Conservation (phyloP, 1,140 invertebrate species). For the Triops cancriformis region DNA sequence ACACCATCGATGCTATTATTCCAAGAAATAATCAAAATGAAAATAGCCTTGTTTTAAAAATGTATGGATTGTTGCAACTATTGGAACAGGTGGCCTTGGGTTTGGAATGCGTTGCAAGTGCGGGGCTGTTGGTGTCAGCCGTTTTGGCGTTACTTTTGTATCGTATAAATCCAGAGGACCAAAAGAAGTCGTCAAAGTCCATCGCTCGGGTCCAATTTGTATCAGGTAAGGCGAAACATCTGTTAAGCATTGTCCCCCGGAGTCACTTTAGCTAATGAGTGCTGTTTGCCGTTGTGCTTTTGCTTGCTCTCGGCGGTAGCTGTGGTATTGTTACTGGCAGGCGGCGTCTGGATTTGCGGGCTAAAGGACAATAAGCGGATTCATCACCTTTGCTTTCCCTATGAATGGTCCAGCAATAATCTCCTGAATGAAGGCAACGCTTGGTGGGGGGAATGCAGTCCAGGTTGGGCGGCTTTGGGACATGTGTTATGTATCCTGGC, state of each 20-base stretch:
- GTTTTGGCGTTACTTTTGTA: not conserved
- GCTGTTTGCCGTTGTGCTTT: not conserved
- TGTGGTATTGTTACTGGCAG: not conserved
- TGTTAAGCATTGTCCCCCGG: not conserved
- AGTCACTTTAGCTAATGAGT: not conserved
- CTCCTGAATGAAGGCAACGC: not conserved
- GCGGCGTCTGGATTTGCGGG: not conserved
- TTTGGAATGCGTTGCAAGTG: not conserved
- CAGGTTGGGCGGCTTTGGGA: slow-evolving; percentile 12
- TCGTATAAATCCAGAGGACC: not conserved
- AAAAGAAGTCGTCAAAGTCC: not conserved
- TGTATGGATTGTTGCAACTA: no score
- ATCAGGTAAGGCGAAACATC: not conserved
- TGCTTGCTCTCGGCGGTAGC: not conserved
- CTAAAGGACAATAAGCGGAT: not conserved
- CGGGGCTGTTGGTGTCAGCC: not conserved
- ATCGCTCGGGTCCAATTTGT: not conserved
- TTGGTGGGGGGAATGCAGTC: slow-evolving; percentile 1
- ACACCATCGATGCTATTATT: no score
- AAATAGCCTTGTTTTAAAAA: no score
- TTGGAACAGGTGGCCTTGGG: not conserved
- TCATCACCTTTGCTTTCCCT: slow-evolving; percentile 2
- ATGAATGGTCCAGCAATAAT: not conserved
- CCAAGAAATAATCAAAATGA: no score
- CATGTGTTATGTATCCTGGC: not conserved